Evolutionary conservation across 1,140 invertebrate genomes (phyloP).

Genomic region (Hydropsyche tenuis): DNA sequence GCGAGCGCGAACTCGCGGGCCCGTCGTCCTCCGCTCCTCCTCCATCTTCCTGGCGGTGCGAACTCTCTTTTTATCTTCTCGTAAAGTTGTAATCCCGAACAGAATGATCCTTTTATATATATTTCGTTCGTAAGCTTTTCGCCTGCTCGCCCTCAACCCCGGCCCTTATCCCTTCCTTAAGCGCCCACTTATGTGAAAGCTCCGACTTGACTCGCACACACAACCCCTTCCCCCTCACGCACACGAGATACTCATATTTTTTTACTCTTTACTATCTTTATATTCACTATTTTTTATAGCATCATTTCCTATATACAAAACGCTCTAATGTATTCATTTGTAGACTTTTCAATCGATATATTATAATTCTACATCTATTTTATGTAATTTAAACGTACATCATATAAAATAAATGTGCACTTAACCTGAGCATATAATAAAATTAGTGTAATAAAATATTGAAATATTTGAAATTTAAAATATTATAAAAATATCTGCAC

Average conservation of each 20-base stretch:
- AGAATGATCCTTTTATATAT: slow-evolving; percentile 48
- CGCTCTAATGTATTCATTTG: no score
- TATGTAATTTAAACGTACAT: no score
- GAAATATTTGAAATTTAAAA: no score
- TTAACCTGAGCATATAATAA: no score
- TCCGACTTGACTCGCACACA: neutral
- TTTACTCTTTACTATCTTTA: no score
- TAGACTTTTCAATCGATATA: no score
- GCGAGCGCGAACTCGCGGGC: neutral
- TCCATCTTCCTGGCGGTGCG: neutral
- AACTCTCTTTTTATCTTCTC: slow-evolving; percentile 48
- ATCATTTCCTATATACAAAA: no score
- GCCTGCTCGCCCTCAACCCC: slow-evolving; percentile 8
- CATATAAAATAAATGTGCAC: no score
- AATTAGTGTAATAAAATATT: no score
- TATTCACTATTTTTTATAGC: no score
- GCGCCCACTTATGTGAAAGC: slow-evolving; percentile 40
- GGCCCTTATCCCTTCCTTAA: slow-evolving; percentile 24
- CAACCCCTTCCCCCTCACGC: neutral
- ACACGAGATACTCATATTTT: neutral
- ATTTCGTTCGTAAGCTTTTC: slow-evolving; percentile 43
- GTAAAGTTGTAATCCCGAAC: slow-evolving; percentile 49
- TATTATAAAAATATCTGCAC: no score
- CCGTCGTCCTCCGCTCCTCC: neutral
- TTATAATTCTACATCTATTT: no score